Conservation (phyloP, 2,797 vertebrate species). For the Chanos chanos region DNA sequence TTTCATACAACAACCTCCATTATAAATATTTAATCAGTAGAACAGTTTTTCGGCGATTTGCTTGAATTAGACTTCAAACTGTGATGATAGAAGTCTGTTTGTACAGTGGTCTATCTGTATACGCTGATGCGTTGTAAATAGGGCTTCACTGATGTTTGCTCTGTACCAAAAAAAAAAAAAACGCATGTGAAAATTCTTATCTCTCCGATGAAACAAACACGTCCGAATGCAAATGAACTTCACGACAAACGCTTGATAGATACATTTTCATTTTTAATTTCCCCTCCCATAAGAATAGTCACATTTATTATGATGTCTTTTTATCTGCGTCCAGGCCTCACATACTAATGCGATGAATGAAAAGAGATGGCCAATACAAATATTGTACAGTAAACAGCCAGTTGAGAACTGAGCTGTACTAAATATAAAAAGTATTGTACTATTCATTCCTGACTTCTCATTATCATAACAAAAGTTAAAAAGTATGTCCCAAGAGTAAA, state of each 20-base stretch:
- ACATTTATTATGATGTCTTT: constrained; percentile 10
- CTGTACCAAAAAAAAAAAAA: too few species aligned
- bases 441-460: constrained; percentile 41
- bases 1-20: too few species aligned
- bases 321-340: constrained; percentile 30
- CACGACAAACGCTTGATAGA: constrained; percentile 15
- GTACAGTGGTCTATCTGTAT: too few species aligned
- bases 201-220: too few species aligned
- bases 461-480: constrained; percentile 50
- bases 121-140: too few species aligned
- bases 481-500: constrained; percentile 50
- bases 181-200: too few species aligned
- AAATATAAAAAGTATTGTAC: constrained; percentile 46
- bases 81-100: too few species aligned
- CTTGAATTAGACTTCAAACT: too few species aligned
- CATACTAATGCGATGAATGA: constrained; percentile 33
- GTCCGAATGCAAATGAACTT: neutral
- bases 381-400: constrained; percentile 30
- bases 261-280: constrained; percentile 35
- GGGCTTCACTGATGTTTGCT: too few species aligned
- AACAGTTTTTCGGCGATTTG: too few species aligned
- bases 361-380: constrained; percentile 36
- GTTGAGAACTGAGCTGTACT: constrained; percentile 32
- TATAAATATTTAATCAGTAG: too few species aligned
- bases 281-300: constrained; percentile 29